phyloP scores from a whole-genome alignment of 2,113 vertebrate genomes.

The Paradoxurus hermaphroditus region DNA sequence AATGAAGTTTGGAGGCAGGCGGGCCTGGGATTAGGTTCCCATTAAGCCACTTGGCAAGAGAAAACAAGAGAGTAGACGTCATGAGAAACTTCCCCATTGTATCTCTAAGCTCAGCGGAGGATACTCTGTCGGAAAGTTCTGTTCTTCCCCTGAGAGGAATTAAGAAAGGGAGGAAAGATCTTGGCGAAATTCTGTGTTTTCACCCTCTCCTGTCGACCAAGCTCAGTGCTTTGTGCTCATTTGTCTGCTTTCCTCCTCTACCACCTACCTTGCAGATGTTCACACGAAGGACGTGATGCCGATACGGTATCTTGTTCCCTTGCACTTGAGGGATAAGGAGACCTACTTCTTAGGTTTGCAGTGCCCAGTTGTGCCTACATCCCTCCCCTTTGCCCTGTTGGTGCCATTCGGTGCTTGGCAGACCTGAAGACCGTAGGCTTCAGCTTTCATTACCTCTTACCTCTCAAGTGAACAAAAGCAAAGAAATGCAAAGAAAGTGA shows the following conservation, averaged over 20 bases:
- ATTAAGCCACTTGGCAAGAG: slow-evolving; percentile 64
- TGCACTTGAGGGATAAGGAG: background rate
- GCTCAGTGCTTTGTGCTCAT: background rate
- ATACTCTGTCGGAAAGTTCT: slow-evolving; percentile 65
- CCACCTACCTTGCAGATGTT: background rate
- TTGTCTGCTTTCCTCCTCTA: background rate
- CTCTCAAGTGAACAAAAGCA: slow-evolving; percentile 21
- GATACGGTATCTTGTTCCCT: background rate
- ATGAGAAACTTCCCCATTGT: slow-evolving; percentile 71
- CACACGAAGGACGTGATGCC: background rate
- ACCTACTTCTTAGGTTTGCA: background rate
- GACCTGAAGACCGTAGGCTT: background rate
- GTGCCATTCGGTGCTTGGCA: background rate
- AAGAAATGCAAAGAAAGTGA: background rate
- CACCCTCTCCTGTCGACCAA: background rate
- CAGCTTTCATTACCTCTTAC: slow-evolving; percentile 15
- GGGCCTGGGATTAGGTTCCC: slow-evolving; percentile 46
- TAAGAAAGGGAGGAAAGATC: slow-evolving; percentile 52
- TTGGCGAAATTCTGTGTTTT: slow-evolving; percentile 7
- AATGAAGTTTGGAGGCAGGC: slow-evolving; percentile 36
- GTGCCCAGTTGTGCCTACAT: background rate
- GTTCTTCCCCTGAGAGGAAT: slow-evolving; percentile 67
- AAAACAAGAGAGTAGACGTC: slow-evolving; percentile 58
- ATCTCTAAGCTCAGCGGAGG: slow-evolving; percentile 32
- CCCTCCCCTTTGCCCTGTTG: background rate